These are phyloP conservation scores for Ochropleura plecta DNA, from an alignment of 2,888 invertebrate species.

Conservation along the genomic window DNA sequence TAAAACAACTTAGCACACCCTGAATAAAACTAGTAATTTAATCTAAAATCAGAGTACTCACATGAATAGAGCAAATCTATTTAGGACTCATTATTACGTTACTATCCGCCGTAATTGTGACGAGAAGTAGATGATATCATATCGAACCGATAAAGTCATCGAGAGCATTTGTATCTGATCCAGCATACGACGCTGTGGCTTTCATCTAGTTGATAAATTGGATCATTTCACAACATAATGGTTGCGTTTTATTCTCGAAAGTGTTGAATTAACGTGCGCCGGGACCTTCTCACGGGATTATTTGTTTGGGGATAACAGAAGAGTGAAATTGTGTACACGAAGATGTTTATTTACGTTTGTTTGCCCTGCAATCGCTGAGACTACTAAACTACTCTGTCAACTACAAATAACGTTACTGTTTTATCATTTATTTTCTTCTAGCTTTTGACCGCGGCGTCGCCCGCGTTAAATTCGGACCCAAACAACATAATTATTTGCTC, in stretches of 20 bases:
- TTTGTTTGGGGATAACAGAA: background rate
- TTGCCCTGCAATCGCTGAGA: background rate
- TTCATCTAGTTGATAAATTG: conserved; percentile 22
- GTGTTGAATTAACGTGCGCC: background rate
- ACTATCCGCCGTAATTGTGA: conserved; percentile 8
- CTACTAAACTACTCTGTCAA: background rate
- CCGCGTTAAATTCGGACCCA: no score
- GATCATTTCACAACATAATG: conserved; percentile 2
- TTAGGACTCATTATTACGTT: background rate
- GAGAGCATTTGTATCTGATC: background rate
- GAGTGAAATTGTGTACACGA: background rate
- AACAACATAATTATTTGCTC: conserved; percentile 11
- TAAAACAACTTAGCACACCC: background rate
- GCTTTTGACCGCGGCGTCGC: no score
- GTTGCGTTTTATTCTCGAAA: background rate
- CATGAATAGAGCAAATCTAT: background rate
- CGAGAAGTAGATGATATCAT: conserved; percentile 6
- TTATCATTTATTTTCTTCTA: no score
- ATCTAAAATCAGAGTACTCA: background rate
- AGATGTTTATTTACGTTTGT: background rate
- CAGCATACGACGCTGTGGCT: background rate
- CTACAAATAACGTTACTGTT: background rate
- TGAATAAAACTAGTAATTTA: background rate
- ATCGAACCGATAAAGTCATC: conserved; percentile 2
- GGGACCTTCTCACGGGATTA: background rate